These are phyloP conservation scores for Odobenus rosmarus DNA, from an alignment of 2,113 vertebrate species.

Conservation along the genomic window DNA sequence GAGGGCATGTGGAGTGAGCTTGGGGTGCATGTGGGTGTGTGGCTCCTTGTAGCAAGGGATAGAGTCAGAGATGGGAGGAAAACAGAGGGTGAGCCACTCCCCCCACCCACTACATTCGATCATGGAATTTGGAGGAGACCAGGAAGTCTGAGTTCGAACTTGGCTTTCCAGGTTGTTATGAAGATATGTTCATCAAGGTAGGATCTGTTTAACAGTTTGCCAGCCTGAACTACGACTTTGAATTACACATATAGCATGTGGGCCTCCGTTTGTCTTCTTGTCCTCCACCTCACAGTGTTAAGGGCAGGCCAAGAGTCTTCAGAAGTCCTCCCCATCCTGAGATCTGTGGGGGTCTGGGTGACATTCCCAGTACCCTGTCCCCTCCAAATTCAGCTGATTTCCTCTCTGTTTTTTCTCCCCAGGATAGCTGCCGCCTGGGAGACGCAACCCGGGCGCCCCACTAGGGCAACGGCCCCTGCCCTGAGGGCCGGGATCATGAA, in stretches of 20 bases:
- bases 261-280: neutral
- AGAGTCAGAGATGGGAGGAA: neutral
- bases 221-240: neutral
- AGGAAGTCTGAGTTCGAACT: neutral
- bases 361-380: neutral
- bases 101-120: neutral
- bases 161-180: neutral
- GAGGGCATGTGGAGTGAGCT: neutral
- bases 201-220: no score
- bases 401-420: conserved; percentile 63
- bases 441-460: conserved; percentile 51
- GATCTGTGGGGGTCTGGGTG: neutral
- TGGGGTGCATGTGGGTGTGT: neutral
- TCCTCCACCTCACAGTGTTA: neutral
- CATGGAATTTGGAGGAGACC: neutral
- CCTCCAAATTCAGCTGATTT: neutral
- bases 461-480: conserved; percentile 73
- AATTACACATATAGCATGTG: neutral
- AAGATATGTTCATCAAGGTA: neutral
- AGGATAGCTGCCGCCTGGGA: conserved; percentile 72
- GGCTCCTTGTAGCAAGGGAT: neutral
- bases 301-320: neutral
- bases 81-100: neutral
- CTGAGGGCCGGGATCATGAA: conserved; percentile 91
- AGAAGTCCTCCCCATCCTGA: neutral